phyloP scores from a whole-genome alignment of 2,113 vertebrate genomes.

The Spea bombifrons region DNA sequence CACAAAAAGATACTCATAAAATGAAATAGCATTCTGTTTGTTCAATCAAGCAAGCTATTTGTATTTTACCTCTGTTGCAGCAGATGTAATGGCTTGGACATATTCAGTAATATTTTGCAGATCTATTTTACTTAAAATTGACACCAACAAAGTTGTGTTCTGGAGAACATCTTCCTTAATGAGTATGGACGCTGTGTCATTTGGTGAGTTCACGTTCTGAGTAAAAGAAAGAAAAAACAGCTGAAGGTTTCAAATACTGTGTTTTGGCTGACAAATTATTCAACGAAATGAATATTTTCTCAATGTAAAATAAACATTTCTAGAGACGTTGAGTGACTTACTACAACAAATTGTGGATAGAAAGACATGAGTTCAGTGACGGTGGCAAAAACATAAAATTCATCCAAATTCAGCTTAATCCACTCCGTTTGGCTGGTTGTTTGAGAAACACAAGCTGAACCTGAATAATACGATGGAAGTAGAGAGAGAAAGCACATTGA shows the following conservation, averaged over 20 bases:
- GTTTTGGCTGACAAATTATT: neutral
- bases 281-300: no score
- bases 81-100: neutral
- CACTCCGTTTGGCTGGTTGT: neutral
- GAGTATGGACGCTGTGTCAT: neutral
- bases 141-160: neutral
- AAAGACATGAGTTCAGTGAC: conserved; percentile 2
- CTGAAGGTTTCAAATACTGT: neutral
- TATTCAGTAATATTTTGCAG: neutral
- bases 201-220: neutral
- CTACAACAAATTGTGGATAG: conserved; percentile 14
- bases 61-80: neutral
- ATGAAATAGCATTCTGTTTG: neutral
- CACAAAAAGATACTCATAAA: neutral
- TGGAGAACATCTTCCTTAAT: neutral
- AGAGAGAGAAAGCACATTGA: no score
- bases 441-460: conserved; percentile 1
- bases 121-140: neutral
- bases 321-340: conserved; percentile 19
- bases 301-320: no score
- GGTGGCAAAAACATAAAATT: conserved; percentile 17
- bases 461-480: neutral
- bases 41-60: neutral
- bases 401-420: neutral
- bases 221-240: neutral